These are phyloP conservation scores for Ophthalmolycus amberensis DNA, from an alignment of 2,113 vertebrate species.

Conservation along the genomic window DNA sequence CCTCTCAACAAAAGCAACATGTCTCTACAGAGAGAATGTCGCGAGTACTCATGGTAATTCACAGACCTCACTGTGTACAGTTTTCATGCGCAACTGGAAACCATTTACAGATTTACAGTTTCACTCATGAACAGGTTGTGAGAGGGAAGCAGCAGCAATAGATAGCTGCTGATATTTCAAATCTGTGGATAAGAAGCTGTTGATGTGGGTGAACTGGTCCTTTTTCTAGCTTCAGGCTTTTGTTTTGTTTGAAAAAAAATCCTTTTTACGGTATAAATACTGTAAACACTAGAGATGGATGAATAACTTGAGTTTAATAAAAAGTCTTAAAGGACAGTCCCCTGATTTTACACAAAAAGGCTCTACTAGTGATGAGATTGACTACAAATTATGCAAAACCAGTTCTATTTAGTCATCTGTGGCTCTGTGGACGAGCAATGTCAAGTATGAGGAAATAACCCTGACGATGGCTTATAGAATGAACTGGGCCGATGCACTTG, in stretches of 20 bases:
- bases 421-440: background rate
- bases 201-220: background rate
- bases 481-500: background rate
- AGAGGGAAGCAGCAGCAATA: background rate
- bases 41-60: background rate
- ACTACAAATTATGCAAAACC: background rate
- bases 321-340: background rate
- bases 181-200: background rate
- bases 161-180: background rate
- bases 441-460: background rate
- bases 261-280: background rate
- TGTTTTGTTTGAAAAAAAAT: background rate
- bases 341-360: background rate
- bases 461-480: background rate
- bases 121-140: background rate
- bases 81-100: background rate
- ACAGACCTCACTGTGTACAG: background rate
- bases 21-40: constrained; percentile 2
- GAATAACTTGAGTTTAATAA: background rate
- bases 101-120: background rate
- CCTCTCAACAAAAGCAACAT: background rate
- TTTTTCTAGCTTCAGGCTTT: background rate
- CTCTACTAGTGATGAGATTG: background rate
- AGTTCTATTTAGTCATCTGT: background rate
- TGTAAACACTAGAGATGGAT: background rate